Conservation (phyloP, 2,888 invertebrate species). For the Eilema caniola region DNA sequence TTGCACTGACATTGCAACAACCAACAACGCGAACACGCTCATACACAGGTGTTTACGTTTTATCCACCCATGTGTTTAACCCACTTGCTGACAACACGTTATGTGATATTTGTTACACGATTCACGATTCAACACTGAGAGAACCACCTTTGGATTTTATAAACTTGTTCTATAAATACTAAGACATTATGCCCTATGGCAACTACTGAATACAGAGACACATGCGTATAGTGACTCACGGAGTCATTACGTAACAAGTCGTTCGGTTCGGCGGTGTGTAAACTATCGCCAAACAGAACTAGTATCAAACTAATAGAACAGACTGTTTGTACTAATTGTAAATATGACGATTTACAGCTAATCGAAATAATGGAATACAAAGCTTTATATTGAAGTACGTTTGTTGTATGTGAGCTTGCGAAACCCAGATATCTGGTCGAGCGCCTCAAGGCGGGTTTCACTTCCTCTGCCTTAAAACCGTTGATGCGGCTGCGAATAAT, state of each 20-base stretch:
- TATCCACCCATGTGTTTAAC: conserved; percentile 30
- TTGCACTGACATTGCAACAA: conserved; percentile 62
- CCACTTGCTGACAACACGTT: conserved; percentile 37
- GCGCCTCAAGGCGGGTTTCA: conserved; percentile 62
- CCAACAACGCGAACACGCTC: conserved; percentile 53
- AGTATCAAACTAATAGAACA: conserved; percentile 10
- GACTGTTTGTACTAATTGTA: conserved; percentile 20
- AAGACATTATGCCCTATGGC: conserved; percentile 40
- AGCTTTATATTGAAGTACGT: conserved; percentile 34
- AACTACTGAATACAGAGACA: conserved; percentile 23
- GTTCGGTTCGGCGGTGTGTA: conserved; percentile 45
- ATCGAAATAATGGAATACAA: conserved; percentile 29
- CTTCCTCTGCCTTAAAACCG: conserved; percentile 66
- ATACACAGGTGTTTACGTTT: conserved; percentile 56
- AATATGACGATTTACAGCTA: conserved; percentile 30
- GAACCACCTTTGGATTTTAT: conserved; percentile 31
- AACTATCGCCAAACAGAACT: conserved; percentile 42
- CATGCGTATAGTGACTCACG: conserved; percentile 50
- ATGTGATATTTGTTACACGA: conserved; percentile 32
- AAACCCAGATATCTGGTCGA: conserved; percentile 44
- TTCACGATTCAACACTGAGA: conserved; percentile 34
- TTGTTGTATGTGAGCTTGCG: conserved; percentile 51
- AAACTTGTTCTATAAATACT: conserved; percentile 44
- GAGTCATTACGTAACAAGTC: conserved; percentile 48
- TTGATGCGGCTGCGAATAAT: conserved; percentile 52